Base-by-base conservation (phyloP, 2,113 vertebrate genomes). In the Antechinus flavipes region DNA sequence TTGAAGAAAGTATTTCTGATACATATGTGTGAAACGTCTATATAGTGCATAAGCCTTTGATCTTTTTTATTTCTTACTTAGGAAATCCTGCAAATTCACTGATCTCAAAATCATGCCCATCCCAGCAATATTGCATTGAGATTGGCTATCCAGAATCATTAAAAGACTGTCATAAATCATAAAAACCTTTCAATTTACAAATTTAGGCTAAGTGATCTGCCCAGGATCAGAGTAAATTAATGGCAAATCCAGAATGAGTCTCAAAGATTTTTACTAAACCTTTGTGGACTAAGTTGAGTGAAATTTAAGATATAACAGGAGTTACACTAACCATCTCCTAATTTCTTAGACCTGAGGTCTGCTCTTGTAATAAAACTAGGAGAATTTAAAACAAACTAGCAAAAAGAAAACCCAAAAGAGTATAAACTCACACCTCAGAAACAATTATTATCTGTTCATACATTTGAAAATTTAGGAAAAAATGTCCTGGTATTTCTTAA, bases 401-500 rank as follows among this genome's bases (percentile, higher is more conserved):
- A 52, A 52, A 50, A 52, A 52, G 50, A 52, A 52, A 52, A 52
- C 50, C 50, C 50, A 52, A 52, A 4, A 52, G 50, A 95, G 52
- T 91, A 94, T 8, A 68, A 52, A 94, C 91, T 53, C 50, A 93
- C 22, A 55, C 47, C 30, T 30, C 27, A 22, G 89, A 55, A 10
- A 94, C 14, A 89, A 9, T 35, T 93, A 42, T 76, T 50, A 42
- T 90, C 68, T 84, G 68, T 42, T n/a, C n/a, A 42, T 42, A 84
- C n/a, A 84, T 42, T 84, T 23, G n/a, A 23, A 23, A n/a, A 42
- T 84, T 42, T 76, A n/a, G 61, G 3, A n/a, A 23, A 84, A 84
- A 84, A 84, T 22, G n/a, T 42, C n/a, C n/a, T 22, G n/a, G n/a
- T 24, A 92, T 58, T 50, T 95, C 92, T 93, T 16, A 91, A 94